Percentiles rank a stretch among this genome's conserved stretches.
These are phyloP conservation scores for Catocala nupta DNA, from an alignment of 2,888 invertebrate genomes.

Conservation along the genomic window DNA sequence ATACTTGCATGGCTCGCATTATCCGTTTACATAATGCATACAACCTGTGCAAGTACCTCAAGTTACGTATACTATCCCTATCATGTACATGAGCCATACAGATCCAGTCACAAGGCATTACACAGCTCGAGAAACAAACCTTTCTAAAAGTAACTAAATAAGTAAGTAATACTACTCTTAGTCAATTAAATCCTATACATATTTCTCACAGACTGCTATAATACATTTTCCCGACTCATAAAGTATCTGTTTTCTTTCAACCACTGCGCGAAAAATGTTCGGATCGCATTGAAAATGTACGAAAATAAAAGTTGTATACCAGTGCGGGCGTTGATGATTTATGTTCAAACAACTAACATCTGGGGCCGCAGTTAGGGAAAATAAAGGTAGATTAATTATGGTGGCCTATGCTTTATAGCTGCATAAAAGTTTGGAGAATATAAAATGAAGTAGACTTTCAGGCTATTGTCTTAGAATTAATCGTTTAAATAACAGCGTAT, in stretches of 20 bases:
- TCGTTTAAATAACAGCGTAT: too few species aligned
- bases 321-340: slow-evolving; percentile 32
- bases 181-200: too few species aligned
- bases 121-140: too few species aligned
- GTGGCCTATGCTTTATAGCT: not conserved
- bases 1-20: too few species aligned
- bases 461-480: too few species aligned
- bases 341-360: slow-evolving; percentile 33
- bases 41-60: too few species aligned
- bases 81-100: too few species aligned
- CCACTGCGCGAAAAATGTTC: slow-evolving; percentile 17
- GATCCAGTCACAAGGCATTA: too few species aligned
- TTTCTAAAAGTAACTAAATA: too few species aligned
- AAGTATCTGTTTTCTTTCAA: slow-evolving; percentile 20
- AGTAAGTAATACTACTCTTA: too few species aligned
- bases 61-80: too few species aligned
- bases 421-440: slow-evolving; percentile 1
- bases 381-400: slow-evolving; percentile 29
- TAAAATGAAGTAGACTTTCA: not conserved
- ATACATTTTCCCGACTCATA: slow-evolving; percentile 6
- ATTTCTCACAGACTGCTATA: not conserved
- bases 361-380: slow-evolving; percentile 19
- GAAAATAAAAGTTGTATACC: slow-evolving; percentile 24
- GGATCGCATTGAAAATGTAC: slow-evolving; percentile 24
- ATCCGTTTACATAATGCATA: too few species aligned